Evolutionary conservation across 2,888 invertebrate genomes (phyloP).

Genomic region (Chymomyza procnemis): DNA sequence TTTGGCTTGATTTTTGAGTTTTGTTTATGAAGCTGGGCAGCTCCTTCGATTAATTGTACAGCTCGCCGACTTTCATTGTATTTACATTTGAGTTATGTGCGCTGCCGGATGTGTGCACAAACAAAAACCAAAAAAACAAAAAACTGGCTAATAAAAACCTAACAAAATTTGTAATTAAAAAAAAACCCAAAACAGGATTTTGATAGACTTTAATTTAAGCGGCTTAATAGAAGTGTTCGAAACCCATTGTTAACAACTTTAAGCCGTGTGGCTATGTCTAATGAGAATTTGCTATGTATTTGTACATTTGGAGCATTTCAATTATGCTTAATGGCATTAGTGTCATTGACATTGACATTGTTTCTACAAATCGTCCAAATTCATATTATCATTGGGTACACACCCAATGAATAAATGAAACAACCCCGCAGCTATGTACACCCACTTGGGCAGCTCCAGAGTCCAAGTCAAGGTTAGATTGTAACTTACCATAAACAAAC

Average conservation of each 20-base stretch:
- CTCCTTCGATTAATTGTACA: not conserved
- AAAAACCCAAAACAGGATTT: conserved; percentile 6
- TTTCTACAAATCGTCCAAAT: conserved; percentile 40
- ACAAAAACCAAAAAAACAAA: not conserved
- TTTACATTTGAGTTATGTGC: not conserved
- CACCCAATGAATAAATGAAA: not conserved
- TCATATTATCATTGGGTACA: not conserved
- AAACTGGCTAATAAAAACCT: not conserved
- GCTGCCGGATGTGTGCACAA: conserved; percentile 32
- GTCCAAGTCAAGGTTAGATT: not conserved
- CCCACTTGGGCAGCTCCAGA: not conserved
- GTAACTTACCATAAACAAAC: not conserved
- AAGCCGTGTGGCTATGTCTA: conserved; percentile 9
- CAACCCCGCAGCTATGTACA: not conserved
- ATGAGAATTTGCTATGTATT: conserved; percentile 9
- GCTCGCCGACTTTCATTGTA: not conserved
- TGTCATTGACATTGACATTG: conserved; percentile 62
- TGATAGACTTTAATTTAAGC: not conserved
- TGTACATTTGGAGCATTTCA: conserved; percentile 24
- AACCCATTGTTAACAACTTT: not conserved
- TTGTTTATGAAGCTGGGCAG: not conserved
- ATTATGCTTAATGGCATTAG: conserved; percentile 34
- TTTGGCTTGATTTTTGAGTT: not conserved
- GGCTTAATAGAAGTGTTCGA: not conserved
- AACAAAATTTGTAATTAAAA: not conserved